Evolutionary conservation across 92 coral and sea anemone genomes (phyloP).

Genomic region (Zoanthus sansibaricus): DNA sequence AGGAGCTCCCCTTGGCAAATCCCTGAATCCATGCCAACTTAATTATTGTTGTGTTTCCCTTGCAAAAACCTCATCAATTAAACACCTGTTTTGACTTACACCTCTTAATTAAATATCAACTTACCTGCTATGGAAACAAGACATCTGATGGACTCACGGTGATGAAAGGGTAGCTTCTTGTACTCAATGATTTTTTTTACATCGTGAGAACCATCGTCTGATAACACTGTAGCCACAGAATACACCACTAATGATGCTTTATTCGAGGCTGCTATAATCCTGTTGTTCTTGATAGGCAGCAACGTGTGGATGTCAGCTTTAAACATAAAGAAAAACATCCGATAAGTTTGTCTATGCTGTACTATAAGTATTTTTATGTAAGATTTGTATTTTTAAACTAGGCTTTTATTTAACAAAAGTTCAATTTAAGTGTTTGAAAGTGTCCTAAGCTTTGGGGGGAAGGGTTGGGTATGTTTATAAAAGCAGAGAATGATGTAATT

Average conservation of each 20-base stretch:
- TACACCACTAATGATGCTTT: conserved; percentile 89
- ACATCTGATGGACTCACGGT: conserved; percentile 94
- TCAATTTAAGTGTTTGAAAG: no score
- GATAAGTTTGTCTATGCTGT: no score
- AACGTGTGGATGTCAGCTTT: conserved; percentile 91
- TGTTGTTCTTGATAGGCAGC: conserved; percentile 89
- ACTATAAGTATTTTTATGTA: no score
- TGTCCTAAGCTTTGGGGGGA: no score
- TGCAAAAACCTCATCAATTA: no score
- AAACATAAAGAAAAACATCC: background rate
- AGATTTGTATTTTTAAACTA: no score
- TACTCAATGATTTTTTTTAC: conserved; percentile 58
- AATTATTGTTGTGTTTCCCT: no score
- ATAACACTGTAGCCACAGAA: conserved; percentile 51
- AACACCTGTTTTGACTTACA: background rate
- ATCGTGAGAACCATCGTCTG: conserved; percentile 45
- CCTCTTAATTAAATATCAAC: background rate
- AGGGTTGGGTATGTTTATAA: no score
- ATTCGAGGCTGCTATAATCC: conserved; percentile 87
- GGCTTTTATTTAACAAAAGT: no score
- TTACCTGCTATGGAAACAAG: conserved; percentile 86
- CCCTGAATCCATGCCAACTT: no score
- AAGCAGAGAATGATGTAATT: no score
- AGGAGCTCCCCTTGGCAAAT: no score
- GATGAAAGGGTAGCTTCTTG: conserved; percentile 82